These are phyloP conservation scores for Epirrhoe tristata DNA, from an alignment of 2,888 invertebrate species.

Conservation along the genomic window DNA sequence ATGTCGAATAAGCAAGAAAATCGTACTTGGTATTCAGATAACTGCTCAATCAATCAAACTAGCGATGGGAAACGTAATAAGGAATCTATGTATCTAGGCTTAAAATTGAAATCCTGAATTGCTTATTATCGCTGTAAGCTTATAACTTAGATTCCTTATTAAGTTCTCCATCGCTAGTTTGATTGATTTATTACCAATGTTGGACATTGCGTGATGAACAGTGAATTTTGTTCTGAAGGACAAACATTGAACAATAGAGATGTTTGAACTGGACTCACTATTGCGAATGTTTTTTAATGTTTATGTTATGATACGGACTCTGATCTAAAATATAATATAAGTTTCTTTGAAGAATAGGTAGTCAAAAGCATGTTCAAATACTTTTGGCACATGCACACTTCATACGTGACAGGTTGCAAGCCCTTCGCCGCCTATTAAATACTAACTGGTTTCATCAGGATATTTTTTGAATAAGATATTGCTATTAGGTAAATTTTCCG, in stretches of 20 bases:
- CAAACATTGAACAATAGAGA: slow-evolving; percentile 23
- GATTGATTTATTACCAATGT: slow-evolving; percentile 79
- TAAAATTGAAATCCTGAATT: background rate
- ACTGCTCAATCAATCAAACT: too few relatives aligned
- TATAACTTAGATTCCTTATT: slow-evolving; percentile 48
- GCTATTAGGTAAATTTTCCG: too few relatives aligned
- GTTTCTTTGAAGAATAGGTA: background rate
- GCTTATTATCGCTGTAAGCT: slow-evolving; percentile 22
- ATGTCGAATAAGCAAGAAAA: too few relatives aligned
- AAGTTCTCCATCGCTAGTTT: slow-evolving; percentile 63
- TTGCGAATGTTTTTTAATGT: slow-evolving; percentile 22
- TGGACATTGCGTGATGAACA: slow-evolving; percentile 68
- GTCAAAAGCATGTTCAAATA: too few relatives aligned
- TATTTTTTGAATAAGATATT: too few relatives aligned
- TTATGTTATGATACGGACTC: background rate
- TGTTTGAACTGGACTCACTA: slow-evolving; percentile 27
- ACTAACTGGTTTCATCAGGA: too few relatives aligned
- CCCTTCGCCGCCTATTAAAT: too few relatives aligned
- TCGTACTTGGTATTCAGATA: too few relatives aligned
- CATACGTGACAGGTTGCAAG: too few relatives aligned
- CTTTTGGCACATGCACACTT: too few relatives aligned
- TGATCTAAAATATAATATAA: background rate
- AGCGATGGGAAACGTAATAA: too few relatives aligned
- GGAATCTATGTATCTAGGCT: too few relatives aligned
- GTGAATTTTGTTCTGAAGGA: slow-evolving; percentile 61